Base-by-base conservation (phyloP, 2,797 vertebrate genomes). In the Cryptoprocta ferox region DNA sequence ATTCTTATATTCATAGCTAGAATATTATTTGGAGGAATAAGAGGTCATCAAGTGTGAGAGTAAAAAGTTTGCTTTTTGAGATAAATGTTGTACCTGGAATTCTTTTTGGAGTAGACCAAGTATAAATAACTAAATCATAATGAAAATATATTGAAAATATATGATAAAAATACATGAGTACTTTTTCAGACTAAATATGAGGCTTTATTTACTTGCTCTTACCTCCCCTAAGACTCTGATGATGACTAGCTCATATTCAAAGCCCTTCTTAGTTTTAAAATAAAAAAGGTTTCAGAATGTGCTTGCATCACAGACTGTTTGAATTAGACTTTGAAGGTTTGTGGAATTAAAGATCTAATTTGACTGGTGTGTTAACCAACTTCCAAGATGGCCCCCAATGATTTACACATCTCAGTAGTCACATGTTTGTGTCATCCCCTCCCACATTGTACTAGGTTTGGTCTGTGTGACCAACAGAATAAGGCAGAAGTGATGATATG, bases 21-120 rank as follows among this genome's bases (percentile, higher is more conserved):
- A 82, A 26, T 86, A 92, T 90, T 83, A 94, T 78, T 93, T n/a
- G 45, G 32, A 79, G 18, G 19, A 81, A 88, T 90, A 96, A 70
- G 30, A 95, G 13, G 1, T 59, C 30, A 66, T 87, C n/a, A 93
- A 88, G 2, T 45, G 12, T 50, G 11, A 81, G n/a, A 88, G 15
- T 37, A 9, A 26, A 85, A 63, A 89, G 28, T 16, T 30, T 89
- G 28, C 9, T 89, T 82, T 92, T 91, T 75, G 89, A 24, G 63
- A 63, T 76, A 85, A 85, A 78, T 71, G 50, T 75, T 71, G 50
- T 75, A 8, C 66, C 80, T 71, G 10, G 24, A 82, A 78, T 65
- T 76, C 18, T 82, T 93, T 97, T n/a, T 15, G n/a, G 16, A 75
- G 35, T 5, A 85, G 3, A 13, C 4, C 42, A 85, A 76, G 3